Evolutionary conservation across 2,888 invertebrate genomes (phyloP), one percentile per base, ranked within the genome.

Genomic region (Euclidia mi): DNA sequence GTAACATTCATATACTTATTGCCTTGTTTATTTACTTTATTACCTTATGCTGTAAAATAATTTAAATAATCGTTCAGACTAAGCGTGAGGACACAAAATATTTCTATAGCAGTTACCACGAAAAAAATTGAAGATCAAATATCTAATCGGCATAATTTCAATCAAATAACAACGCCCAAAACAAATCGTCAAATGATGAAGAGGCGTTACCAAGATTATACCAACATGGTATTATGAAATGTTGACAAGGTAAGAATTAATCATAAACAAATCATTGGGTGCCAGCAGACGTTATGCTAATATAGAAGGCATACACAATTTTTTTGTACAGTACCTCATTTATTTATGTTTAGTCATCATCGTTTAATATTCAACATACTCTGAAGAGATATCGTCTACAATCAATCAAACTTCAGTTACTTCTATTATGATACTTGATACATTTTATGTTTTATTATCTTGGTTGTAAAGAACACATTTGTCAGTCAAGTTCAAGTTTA

Each of bases 301-400:
- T 88, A 79, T 61, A 58, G 57, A 71, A 72, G 65, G 73, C 66
- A 77, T 74, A 76, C 69, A 73, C 48, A 47, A 69, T 78, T 82
- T 82, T n/a, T 87, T 86, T 80, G 76, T 81, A 78, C 69, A 75
- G 80, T 82, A 79, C 76, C 84, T 88, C 87, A 89, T 90, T 89
- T 90, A 88, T 91, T 87, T 85, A 78, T 85, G 90, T 88, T 87
- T 79, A 90, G 92, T 92, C 91, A 92, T 91, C 84, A 79, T 85
- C 80, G 80, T 87, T 88, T 90, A 87, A 87, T 88, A 89, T 88
- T 88, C 83, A 82, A 87, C 85, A 84, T 85, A 85, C 78, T 81
- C 80, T 79, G 79, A 86, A 78, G 73, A 87, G 85, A 85, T 88
- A 90, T 86, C 82, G 81, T 76, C 76, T 79, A 78, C 83, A 69